These are phyloP conservation scores for Acleris sparsana DNA, from an alignment of 2,888 invertebrate genomes.

Conservation along the genomic window DNA sequence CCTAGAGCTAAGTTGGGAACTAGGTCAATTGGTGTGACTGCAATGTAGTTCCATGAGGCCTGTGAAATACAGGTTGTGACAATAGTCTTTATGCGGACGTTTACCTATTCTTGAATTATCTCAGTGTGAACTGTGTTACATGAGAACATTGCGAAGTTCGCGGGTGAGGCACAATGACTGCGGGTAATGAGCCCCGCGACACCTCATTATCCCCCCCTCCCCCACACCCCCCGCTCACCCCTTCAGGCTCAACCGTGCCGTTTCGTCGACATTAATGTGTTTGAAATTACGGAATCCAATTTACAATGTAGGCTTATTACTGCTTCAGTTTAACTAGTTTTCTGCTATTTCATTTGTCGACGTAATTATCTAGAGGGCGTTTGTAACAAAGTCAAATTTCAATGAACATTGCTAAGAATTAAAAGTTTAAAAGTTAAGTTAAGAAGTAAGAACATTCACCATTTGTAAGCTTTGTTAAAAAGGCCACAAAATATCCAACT, in stretches of 20 bases:
- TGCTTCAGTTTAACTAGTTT: background rate
- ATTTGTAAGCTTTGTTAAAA: too few relatives aligned
- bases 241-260: background rate
- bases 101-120: background rate
- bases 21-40: too few relatives aligned
- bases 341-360: background rate
- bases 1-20: too few relatives aligned
- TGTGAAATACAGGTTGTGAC: too few relatives aligned
- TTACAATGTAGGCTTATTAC: constrained; percentile 10
- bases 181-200: constrained; percentile 17
- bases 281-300: constrained; percentile 17
- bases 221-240: background rate
- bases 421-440: too few relatives aligned
- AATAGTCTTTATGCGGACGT: background rate
- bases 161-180: constrained; percentile 1
- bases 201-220: constrained; percentile 17
- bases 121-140: too few relatives aligned
- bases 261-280: constrained; percentile 15
- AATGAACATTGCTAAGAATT: too few relatives aligned
- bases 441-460: too few relatives aligned
- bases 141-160: background rate
- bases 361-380: background rate
- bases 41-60: too few relatives aligned
- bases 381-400: background rate
- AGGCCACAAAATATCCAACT: too few relatives aligned